A percentile compares a stretch with the other conserved stretches of the same genome.
Evolutionary conservation across 2,888 invertebrate genomes (phyloP).

Genomic region (Ectemnius lituratus): DNA sequence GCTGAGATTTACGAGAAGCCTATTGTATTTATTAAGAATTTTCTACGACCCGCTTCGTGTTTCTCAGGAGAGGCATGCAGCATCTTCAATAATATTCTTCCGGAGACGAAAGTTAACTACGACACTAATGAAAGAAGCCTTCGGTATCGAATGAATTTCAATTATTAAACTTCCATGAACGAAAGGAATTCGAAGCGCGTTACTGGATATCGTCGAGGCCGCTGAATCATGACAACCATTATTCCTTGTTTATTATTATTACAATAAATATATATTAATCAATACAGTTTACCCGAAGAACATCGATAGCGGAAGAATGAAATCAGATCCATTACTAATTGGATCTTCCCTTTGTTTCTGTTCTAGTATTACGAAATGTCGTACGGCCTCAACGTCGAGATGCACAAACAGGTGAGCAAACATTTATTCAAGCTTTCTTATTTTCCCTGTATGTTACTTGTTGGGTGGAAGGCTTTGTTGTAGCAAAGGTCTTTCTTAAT

Average conservation of each 20-base stretch:
- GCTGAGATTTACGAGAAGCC: conserved; percentile 58
- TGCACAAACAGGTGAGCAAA: conserved; percentile 92
- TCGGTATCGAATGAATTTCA: conserved; percentile 9
- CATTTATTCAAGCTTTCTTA: not conserved
- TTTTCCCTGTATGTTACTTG: too few species aligned
- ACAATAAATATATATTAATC: too few species aligned
- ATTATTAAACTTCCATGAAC: not conserved
- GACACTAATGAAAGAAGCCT: conserved; percentile 40
- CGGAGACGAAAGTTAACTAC: conserved; percentile 44
- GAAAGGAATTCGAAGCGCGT: too few species aligned
- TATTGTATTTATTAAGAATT: conserved; percentile 51
- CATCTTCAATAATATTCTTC: conserved; percentile 41
- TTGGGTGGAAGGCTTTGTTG: too few species aligned
- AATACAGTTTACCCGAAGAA: too few species aligned
- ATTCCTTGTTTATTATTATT: too few species aligned
- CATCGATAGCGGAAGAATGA: too few species aligned
- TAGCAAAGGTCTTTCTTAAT: too few species aligned
- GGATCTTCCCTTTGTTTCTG: conserved; percentile 62
- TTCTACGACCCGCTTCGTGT: conserved; percentile 19
- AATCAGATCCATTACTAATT: too few species aligned
- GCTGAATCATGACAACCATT: too few species aligned
- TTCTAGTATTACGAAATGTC: conserved; percentile 98
- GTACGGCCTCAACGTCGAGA: conserved; percentile 95
- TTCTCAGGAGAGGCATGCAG: conserved; percentile 31
- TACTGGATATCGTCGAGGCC: too few species aligned